Conservation (phyloP, 2,113 vertebrate species). For the Accipiter cooperii region DNA sequence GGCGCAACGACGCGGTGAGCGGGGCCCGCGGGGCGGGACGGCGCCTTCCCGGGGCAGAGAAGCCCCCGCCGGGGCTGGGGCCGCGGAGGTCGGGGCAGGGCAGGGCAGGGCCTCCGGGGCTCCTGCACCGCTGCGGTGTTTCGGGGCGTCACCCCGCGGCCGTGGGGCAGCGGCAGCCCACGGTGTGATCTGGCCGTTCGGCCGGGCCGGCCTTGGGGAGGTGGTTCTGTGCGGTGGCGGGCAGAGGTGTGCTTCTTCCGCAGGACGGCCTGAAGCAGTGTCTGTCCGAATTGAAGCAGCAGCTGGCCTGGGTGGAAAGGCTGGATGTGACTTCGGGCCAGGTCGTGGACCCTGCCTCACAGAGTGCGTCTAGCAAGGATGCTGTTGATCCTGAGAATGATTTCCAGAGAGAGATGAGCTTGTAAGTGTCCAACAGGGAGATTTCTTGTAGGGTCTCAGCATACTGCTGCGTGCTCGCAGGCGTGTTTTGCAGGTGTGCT, state of each 20-base stretch:
- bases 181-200: fast-evolving
- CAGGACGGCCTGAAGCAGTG: conserved; percentile 85
- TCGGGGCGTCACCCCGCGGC: neutral
- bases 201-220: neutral
- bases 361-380: conserved; percentile 4
- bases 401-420: conserved; percentile 94
- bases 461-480: fast-evolving
- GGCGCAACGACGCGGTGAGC: conserved; percentile 83
- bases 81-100: too few relatives aligned
- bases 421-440: conserved; percentile 75
- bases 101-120: neutral
- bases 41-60: neutral
- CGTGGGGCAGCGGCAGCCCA: neutral
- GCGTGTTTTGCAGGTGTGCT: fast-evolving
- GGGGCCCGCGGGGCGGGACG: neutral
- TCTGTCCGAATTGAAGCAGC: conserved; percentile 79
- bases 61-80: neutral
- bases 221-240: neutral
- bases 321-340: conserved; percentile 83
- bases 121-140: fast-evolving
- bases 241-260: neutral
- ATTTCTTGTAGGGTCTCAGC: neutral
- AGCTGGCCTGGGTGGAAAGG: conserved; percentile 89
- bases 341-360: neutral
- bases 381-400: conserved; percentile 83